These are phyloP conservation scores for Aythya baeri DNA, from an alignment of 2,113 vertebrate genomes.

Conservation along the genomic window DNA sequence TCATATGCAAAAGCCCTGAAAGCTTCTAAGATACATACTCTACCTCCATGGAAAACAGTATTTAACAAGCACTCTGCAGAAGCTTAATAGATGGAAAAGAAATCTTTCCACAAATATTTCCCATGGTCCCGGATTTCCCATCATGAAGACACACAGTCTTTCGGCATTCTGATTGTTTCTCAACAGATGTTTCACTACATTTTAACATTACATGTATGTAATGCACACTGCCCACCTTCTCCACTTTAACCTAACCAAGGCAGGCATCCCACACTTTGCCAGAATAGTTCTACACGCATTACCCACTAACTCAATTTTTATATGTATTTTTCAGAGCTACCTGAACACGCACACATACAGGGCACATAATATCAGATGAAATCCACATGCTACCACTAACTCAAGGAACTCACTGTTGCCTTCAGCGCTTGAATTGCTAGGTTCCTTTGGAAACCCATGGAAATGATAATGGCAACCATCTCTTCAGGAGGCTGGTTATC, in stretches of 20 bases:
- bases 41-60: neutral
- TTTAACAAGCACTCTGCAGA: neutral
- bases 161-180: neutral
- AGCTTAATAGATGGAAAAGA: neutral
- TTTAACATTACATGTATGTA: neutral
- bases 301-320: neutral
- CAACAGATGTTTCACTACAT: neutral
- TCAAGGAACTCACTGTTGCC: conserved; percentile 84
- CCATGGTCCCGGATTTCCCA: neutral
- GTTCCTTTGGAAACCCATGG: conserved; percentile 95
- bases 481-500: conserved; percentile 94
- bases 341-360: neutral
- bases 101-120: neutral
- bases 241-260: neutral
- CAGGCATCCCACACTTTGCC: neutral
- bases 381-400: neutral
- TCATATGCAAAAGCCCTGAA: neutral
- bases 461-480: conserved; percentile 91
- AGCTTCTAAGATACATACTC: neutral
- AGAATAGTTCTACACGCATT: neutral
- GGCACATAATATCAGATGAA: neutral
- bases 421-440: conserved; percentile 88
- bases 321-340: neutral
- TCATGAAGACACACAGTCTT: neutral
- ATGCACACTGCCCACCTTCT: neutral